Evolutionary conservation across 2,797 vertebrate genomes (phyloP).

Genomic region (Orientallactaga sibirica): DNA sequence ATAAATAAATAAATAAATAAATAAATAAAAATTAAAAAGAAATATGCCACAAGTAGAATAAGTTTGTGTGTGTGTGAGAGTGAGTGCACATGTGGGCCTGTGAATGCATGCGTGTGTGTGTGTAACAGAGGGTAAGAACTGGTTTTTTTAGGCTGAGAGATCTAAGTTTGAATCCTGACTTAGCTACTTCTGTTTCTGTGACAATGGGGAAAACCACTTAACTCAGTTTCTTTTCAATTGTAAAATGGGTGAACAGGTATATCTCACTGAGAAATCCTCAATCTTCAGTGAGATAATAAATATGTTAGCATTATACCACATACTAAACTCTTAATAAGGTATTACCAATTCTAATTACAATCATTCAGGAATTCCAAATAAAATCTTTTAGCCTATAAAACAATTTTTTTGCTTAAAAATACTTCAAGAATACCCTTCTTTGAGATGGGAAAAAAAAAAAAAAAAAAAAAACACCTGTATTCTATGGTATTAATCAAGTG

Average conservation of each 20-base stretch:
- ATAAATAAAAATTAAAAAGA: neutral
- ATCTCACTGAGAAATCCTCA: neutral
- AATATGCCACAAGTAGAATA: neutral
- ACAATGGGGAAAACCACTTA: neutral
- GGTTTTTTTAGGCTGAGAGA: neutral
- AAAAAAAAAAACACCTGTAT: neutral
- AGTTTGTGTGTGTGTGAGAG: neutral
- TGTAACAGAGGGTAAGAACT: conserved; percentile 1
- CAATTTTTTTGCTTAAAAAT: neutral
- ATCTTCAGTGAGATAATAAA: neutral
- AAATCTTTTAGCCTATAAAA: neutral
- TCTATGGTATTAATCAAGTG: neutral
- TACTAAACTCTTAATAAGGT: neutral
- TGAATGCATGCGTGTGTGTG: too few relatives aligned
- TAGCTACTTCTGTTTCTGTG: neutral
- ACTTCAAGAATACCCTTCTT: neutral
- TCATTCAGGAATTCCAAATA: neutral
- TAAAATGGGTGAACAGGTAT: neutral
- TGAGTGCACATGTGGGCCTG: too few relatives aligned
- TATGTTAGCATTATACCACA: neutral
- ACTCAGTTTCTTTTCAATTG: neutral
- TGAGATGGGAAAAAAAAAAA: neutral
- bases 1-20: too few relatives aligned
- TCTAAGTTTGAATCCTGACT: neutral
- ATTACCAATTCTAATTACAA: neutral